A percentile compares a stretch with the other conserved stretches of the same genome.
These are phyloP conservation scores for Notiomystis cincta DNA, from an alignment of 2,113 vertebrate genomes.

Conservation along the genomic window DNA sequence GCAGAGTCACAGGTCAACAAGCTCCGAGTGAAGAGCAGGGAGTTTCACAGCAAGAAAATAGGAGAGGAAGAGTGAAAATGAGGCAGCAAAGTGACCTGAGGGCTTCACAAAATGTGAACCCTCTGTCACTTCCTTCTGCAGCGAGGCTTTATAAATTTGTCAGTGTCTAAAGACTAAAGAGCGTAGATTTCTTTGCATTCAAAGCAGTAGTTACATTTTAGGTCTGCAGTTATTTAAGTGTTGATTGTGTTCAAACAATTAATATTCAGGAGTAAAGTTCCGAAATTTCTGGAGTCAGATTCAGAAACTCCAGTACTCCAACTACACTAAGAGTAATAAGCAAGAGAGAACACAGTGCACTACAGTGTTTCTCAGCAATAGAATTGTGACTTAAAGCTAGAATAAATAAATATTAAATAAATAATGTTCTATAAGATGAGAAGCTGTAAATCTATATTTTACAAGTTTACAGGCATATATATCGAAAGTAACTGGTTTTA, in stretches of 20 bases:
- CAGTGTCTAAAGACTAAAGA: neutral
- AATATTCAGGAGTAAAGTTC: neutral
- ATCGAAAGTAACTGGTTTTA: neutral
- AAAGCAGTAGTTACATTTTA: neutral
- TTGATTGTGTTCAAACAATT: neutral
- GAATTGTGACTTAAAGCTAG: neutral
- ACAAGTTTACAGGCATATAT: neutral
- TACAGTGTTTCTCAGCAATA: neutral
- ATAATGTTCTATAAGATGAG: neutral
- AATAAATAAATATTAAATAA: neutral
- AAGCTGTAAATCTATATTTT: neutral
- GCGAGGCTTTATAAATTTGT: neutral
- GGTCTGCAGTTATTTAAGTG: neutral
- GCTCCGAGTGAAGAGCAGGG: neutral
- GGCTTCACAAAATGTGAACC: neutral
- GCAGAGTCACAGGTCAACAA: conserved; percentile 72
- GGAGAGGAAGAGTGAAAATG: neutral
- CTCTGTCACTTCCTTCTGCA: neutral
- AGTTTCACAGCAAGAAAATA: neutral
- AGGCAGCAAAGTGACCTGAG: neutral
- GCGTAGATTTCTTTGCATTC: neutral
- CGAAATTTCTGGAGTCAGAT: neutral
- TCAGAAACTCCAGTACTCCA: neutral
- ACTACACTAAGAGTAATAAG: neutral
- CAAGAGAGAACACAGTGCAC: neutral